Base-by-base conservation (phyloP, 2,797 vertebrate species). In the Microctenopoma lineatum region DNA sequence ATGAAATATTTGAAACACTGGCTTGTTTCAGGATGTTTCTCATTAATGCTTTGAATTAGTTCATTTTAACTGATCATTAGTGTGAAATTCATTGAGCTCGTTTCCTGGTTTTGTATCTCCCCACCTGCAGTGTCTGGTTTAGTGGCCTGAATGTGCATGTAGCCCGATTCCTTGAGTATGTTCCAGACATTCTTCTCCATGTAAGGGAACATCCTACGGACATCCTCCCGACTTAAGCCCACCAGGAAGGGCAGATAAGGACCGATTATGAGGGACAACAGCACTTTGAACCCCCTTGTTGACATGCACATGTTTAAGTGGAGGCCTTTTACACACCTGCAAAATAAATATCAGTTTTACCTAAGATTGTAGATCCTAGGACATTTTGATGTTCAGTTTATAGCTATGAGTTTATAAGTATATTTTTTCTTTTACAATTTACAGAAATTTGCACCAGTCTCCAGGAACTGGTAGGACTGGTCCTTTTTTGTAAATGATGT, bases 111-210 rank as follows among this genome's bases (percentile, higher is more conserved):
- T n/a, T 52, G 1, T 16, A 18, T 26, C 50, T 38, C 36, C 51
- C 69, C 84, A 96, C 96, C 96, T 87, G 90, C 93, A 62, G 95
- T 96, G 84, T 97, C 96, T 26, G 96, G 96, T 83, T 97, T 97
- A 51, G 96, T 96, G 65, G 80, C 94, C 81, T 97, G 96, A 81
- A 97, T 94, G 86, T 97, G 96, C 4, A 97, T 0, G 85, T 97
- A 96, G 5, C 96, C 96, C 0, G 88, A 26, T 78, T 97, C 96
- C 66, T 66, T 88, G 57, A 97, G 50, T 0, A 95, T 0, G 0
- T 88, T 55, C 58, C 88, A 95, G 0, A 97, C 7, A 0, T 93
- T 93, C 85, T 93, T 96, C 76, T 97, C 87, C 63, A 95, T 68
- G 82, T 86, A 97, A 13, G 96, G 96, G 72, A 94, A 97, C 13